Evolutionary conservation across 2,888 invertebrate genomes (phyloP).

Genomic region (Clepsis dumicolana): DNA sequence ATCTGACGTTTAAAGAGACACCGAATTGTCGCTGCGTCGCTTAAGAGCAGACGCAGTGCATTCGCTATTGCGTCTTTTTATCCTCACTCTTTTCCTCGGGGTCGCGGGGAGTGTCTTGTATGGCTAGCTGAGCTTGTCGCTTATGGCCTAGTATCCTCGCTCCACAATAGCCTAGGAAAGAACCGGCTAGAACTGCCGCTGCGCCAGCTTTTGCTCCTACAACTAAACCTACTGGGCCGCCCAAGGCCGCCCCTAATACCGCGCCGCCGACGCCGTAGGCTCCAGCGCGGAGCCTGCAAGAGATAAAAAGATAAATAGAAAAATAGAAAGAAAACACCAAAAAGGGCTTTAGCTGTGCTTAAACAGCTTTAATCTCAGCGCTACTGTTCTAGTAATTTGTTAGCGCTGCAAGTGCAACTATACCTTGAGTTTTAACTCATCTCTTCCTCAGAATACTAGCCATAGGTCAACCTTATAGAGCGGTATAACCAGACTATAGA

Average conservation of each 20-base stretch:
- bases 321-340: neutral
- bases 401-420: no score
- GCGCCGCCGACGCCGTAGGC: constrained; percentile 64
- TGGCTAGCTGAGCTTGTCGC: constrained; percentile 41
- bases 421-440: no score
- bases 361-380: no score
- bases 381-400: no score
- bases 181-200: constrained; percentile 65
- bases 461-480: no score
- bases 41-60: constrained; percentile 42
- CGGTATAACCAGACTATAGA: no score
- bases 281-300: constrained; percentile 57
- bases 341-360: no score
- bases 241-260: constrained; percentile 62
- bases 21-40: constrained; percentile 26
- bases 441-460: no score
- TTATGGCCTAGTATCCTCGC: constrained; percentile 50
- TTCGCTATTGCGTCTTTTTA: constrained; percentile 41
- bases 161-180: constrained; percentile 60
- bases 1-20: neutral
- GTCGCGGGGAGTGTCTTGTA: constrained; percentile 6
- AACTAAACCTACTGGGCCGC: constrained; percentile 67
- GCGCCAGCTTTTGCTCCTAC: constrained; percentile 70
- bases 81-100: neutral
- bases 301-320: neutral